Conservation (phyloP, 2,888 invertebrate genomes). For the Cylloceria caligata region DNA sequence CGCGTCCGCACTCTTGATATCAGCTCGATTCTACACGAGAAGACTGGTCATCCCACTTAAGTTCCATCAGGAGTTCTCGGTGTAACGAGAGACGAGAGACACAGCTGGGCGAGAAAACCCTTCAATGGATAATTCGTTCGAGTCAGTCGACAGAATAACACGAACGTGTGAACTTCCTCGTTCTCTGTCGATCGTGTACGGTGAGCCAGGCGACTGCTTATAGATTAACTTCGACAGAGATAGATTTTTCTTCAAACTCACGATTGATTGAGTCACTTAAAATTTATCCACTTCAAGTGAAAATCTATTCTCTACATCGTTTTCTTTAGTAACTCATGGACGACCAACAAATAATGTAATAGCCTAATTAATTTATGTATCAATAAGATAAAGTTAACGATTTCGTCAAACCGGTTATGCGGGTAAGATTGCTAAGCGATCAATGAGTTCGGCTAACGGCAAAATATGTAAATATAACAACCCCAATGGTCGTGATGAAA, state of each 20-base stretch:
- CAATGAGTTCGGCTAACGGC: too few relatives aligned
- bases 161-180: constrained; percentile 25
- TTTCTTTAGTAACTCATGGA: too few relatives aligned
- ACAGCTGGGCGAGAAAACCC: constrained; percentile 27
- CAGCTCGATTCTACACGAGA: constrained; percentile 21
- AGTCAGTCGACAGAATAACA: constrained; percentile 46
- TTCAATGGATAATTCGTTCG: constrained; percentile 62
- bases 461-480: too few relatives aligned
- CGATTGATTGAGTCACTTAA: too few relatives aligned
- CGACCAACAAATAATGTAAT: too few relatives aligned
- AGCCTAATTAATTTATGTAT: too few relatives aligned
- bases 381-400: too few relatives aligned
- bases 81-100: neutral
- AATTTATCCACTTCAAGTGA: too few relatives aligned
- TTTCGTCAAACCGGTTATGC: too few relatives aligned
- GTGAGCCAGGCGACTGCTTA: neutral
- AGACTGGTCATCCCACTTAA: constrained; percentile 8
- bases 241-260: neutral
- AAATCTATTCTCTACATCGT: too few relatives aligned
- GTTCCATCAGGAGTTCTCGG: neutral
- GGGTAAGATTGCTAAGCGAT: too few relatives aligned
- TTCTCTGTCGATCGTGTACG: neutral
- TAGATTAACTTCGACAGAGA: neutral
- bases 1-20: constrained; percentile 26
- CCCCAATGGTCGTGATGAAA: too few relatives aligned